Base-by-base conservation (phyloP, 2,113 vertebrate species). In the Xyrauchen texanus region DNA sequence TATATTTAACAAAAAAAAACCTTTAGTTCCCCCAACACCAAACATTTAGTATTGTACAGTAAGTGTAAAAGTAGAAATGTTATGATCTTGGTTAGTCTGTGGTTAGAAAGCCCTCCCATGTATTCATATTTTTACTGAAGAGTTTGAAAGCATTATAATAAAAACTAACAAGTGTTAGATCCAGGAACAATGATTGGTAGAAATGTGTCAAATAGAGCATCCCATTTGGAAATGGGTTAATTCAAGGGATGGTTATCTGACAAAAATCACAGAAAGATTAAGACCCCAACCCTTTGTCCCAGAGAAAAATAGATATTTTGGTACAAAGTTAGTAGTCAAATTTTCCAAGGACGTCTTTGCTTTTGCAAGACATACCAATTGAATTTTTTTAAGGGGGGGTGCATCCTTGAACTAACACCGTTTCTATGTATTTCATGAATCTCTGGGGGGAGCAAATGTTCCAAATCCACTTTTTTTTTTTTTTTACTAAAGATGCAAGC, bases 321-420 rank as follows among this genome's bases (percentile, higher is more conserved):
- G 92, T 91, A 93, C 93, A 98, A 98, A 99, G 97, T 98, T 99
- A 98, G 97, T 98, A 98, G 97, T 96, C 97, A 99, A 98, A 98
- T 97, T 96, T 93, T 95, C 97, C 97, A 99, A 99, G 97, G 97
- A 99, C 97, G 96, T 98, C 94, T 96, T 34, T 34, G 21, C 21
- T 34, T 92, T 85, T 88, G 90, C 82, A 92, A 94, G 87, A 86
- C 93, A 86, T 92, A 96, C 96, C 96, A 94, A 97, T 96, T 95
- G 88, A 90, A 75, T 82, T 75, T 72, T 11, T 79, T 68, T 65
- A 58, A 13, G 3, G 21, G 21, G 21, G 86, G 92, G 93, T 94
- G 91, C 90, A 92, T 95, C 94, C 93, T 96, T 87, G 92, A 94
- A 94, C 93, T 94, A 94, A 93, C 93, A 94, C 90, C 21, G 21